Conservation (phyloP, 2,888 invertebrate species). For the Diadegma fenestrale region DNA sequence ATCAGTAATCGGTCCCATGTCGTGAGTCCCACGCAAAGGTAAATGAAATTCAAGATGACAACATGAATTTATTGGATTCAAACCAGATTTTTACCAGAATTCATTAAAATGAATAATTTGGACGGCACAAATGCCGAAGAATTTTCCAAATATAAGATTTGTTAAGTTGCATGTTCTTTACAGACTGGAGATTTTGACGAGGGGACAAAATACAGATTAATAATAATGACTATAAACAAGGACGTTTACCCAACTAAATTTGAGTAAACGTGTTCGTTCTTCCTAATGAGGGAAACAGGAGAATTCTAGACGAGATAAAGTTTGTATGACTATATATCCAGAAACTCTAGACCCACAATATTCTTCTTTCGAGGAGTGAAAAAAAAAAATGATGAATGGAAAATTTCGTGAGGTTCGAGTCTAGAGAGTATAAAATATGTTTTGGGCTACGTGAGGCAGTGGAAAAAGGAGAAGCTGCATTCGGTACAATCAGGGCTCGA, state of each 20-base stretch:
- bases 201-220: neutral
- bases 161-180: no score
- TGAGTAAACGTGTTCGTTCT: neutral
- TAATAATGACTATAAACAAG: no score
- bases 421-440: slow-evolving; percentile 2
- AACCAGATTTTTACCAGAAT: no score
- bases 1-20: no score
- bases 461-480: slow-evolving; percentile 37
- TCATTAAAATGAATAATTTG: no score
- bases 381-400: neutral
- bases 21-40: no score
- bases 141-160: no score
- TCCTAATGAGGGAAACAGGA: neutral
- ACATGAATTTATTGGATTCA: no score
- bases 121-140: no score
- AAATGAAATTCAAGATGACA: no score
- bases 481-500: slow-evolving; percentile 16
- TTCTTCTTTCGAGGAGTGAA: neutral
- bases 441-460: slow-evolving; percentile 1
- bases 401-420: neutral
- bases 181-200: neutral
- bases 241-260: no score
- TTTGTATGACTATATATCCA: neutral
- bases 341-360: neutral
- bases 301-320: neutral